These are phyloP conservation scores for Crocodylus rhombifer DNA, from an alignment of 2,797 vertebrate species.

Conservation along the genomic window DNA sequence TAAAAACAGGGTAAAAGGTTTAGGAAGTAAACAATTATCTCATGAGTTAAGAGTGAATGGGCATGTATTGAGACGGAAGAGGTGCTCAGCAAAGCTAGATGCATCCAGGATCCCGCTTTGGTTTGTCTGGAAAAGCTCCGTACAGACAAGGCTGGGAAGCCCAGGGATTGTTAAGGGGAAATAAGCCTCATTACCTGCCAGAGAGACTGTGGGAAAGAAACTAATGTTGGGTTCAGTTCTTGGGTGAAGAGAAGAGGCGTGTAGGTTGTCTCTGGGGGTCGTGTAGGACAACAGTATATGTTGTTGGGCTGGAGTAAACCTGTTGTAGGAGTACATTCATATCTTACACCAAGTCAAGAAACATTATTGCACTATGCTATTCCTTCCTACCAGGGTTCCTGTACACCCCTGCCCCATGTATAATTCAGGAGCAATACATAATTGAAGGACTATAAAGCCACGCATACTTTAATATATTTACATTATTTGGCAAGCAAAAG, in stretches of 20 bases:
- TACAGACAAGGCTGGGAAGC: too few species aligned
- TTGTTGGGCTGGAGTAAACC: neutral
- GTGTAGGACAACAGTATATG: neutral
- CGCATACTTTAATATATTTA: constrained; percentile 52
- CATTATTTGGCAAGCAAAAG: constrained; percentile 21
- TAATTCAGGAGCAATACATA: constrained; percentile 67
- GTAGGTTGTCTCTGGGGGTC: neutral
- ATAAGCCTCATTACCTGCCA: too few species aligned
- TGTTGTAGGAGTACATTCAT: neutral
- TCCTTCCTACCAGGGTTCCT: constrained; percentile 48
- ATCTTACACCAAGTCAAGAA: neutral
- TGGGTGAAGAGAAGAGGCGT: neutral
- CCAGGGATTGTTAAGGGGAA: too few species aligned
- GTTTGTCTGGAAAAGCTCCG: too few species aligned
- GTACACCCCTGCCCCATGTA: constrained; percentile 11
- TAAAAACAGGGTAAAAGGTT: neutral
- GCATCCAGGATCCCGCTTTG: too few species aligned
- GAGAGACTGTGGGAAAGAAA: too few species aligned
- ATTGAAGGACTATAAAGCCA: constrained; percentile 60
- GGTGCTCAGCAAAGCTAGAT: too few species aligned
- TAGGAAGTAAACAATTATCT: too few species aligned
- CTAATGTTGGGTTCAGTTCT: neutral
- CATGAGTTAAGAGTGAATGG: too few species aligned
- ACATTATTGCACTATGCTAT: neutral
- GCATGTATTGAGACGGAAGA: too few species aligned